Percentiles rank a stretch among this genome's conserved stretches.
These are phyloP conservation scores for Sicus ferrugineus DNA, from an alignment of 2,888 invertebrate species.

Conservation along the genomic window DNA sequence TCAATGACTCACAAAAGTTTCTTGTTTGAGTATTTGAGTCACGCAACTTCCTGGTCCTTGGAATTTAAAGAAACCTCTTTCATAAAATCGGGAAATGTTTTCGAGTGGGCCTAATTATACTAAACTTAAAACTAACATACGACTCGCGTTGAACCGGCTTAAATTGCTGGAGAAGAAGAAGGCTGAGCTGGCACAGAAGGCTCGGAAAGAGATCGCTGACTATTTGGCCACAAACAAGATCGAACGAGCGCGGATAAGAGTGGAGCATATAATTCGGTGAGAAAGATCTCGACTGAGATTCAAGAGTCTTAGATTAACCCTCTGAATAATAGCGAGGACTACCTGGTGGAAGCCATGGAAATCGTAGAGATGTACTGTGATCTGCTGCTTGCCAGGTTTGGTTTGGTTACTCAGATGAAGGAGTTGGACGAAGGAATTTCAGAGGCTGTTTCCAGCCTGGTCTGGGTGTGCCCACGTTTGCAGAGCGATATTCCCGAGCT, in stretches of 20 bases:
- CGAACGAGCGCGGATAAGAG: conserved; percentile 93
- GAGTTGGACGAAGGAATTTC: conserved; percentile 93
- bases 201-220: conserved; percentile 94
- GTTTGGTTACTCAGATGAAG: conserved; percentile 96
- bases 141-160: conserved; percentile 90
- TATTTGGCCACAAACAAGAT: conserved; percentile 86
- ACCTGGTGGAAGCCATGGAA: conserved; percentile 99
- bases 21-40: not conserved
- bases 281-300: not conserved
- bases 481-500: conserved; percentile 83
- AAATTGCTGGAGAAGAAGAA: conserved; percentile 97
- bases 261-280: conserved; percentile 94
- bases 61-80: not conserved
- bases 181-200: conserved; percentile 94
- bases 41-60: not conserved
- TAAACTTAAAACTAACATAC: conserved; percentile 95
- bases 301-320: not conserved
- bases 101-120: conserved; percentile 91
- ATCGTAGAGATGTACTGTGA: conserved; percentile 99
- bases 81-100: conserved; percentile 73
- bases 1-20: not conserved
- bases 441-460: conserved; percentile 88
- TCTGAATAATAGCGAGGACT: conserved; percentile 80
- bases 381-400: conserved; percentile 92
- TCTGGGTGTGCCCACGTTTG: conserved; percentile 96